Percentiles rank a stretch among this genome's conserved stretches.
Evolutionary conservation across 2,888 invertebrate genomes (phyloP).

Genomic region (Agrochola lota): DNA sequence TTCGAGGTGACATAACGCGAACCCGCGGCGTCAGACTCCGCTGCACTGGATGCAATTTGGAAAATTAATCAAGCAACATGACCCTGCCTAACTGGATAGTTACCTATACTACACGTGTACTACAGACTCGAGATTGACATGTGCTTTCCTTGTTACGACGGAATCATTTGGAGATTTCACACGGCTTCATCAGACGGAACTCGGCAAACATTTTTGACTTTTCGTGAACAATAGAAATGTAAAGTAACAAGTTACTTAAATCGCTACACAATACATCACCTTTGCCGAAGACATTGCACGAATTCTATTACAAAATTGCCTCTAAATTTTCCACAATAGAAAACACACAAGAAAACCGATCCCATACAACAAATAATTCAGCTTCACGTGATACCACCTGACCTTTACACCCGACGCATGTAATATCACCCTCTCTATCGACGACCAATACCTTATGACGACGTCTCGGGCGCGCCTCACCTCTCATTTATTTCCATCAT

Average conservation of each 20-base stretch:
- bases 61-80: slow-evolving; percentile 29
- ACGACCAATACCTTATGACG: slow-evolving; percentile 10
- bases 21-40: background rate
- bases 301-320: background rate
- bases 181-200: background rate
- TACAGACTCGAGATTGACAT: background rate
- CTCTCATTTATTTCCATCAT: slow-evolving; percentile 12
- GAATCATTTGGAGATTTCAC: background rate
- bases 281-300: background rate
- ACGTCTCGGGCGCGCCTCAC: background rate
- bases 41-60: slow-evolving; percentile 39
- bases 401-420: slow-evolving; percentile 8
- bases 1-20: slow-evolving; percentile 15
- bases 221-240: background rate
- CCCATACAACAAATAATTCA: slow-evolving; percentile 35
- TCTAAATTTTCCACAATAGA: background rate
- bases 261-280: background rate
- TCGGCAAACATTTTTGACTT: background rate
- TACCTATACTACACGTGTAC: background rate
- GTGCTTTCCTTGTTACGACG: background rate
- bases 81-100: background rate
- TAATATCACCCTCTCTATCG: slow-evolving; percentile 6
- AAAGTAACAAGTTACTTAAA: background rate
- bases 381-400: background rate
- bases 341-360: background rate